Conservation (phyloP, 1,140 invertebrate species). For the Zophobas morio region DNA sequence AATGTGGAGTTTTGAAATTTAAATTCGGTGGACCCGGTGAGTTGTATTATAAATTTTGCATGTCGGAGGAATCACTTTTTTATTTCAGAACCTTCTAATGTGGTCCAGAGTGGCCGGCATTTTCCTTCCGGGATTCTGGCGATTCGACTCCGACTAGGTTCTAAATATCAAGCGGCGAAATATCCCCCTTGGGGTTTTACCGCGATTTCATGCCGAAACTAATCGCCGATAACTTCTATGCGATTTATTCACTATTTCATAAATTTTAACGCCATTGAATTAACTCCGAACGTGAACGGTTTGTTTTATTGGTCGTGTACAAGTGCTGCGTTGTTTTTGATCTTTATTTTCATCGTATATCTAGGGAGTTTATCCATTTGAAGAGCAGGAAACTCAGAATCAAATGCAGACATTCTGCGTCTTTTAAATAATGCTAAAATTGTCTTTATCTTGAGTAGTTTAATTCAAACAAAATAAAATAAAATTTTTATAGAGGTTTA, state of each 20-base stretch:
- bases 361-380: too few relatives aligned
- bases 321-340: too few relatives aligned
- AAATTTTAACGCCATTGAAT: constrained; percentile 42
- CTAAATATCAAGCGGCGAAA: constrained; percentile 53
- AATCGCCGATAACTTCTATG: constrained; percentile 45
- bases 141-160: constrained; percentile 48
- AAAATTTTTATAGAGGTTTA: too few relatives aligned
- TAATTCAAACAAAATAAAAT: too few relatives aligned
- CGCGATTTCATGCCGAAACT: constrained; percentile 49
- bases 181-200: constrained; percentile 48
- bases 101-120: constrained; percentile 45
- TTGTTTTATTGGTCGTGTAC: too few relatives aligned
- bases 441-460: too few relatives aligned
- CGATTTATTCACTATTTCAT: constrained; percentile 41
- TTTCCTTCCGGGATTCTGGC: constrained; percentile 46
- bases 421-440: too few relatives aligned
- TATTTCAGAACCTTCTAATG: background rate
- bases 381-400: too few relatives aligned
- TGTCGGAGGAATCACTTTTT: constrained; percentile 8
- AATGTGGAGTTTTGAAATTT: constrained; percentile 6
- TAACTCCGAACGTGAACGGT: background rate
- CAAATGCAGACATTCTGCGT: too few relatives aligned
- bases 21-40: background rate
- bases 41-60: background rate
- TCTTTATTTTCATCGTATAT: too few relatives aligned